A percentile compares a stretch with the other conserved stretches of the same genome.
Evolutionary conservation across 2,797 vertebrate genomes (phyloP).

Genomic region (Amazonetta brasiliensis): DNA sequence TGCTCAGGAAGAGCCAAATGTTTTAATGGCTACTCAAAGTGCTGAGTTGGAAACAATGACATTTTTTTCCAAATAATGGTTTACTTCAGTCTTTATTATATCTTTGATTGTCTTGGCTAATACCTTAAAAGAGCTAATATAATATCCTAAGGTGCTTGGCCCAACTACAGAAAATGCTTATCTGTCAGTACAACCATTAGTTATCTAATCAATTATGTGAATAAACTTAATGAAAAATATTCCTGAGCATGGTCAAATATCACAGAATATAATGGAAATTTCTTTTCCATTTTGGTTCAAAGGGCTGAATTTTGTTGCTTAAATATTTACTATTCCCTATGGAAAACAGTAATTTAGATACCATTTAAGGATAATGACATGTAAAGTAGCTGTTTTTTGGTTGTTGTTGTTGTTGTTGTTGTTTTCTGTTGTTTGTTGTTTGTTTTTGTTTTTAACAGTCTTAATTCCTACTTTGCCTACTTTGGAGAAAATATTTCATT

Average conservation of each 20-base stretch:
- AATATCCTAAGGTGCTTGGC: neutral
- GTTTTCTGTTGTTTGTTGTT: too few relatives aligned
- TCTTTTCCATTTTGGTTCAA: constrained; percentile 13
- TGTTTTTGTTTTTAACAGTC: neutral
- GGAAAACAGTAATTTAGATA: constrained; percentile 8
- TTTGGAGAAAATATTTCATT: neutral
- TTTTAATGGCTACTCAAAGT: neutral
- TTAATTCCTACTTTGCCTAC: neutral
- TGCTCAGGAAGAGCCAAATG: neutral
- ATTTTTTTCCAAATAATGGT: neutral
- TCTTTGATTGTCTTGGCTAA: neutral
- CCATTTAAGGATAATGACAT: neutral
- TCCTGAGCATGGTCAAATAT: neutral
- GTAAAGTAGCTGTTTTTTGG: neutral
- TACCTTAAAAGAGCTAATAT: neutral
- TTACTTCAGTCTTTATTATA: neutral
- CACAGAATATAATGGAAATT: constrained; percentile 1
- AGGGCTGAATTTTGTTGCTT: neutral
- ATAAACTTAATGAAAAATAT: neutral
- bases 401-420: too few relatives aligned
- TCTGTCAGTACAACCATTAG: neutral
- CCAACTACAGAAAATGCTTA: neutral
- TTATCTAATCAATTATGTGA: neutral
- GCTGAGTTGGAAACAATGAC: neutral
- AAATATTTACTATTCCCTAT: constrained; percentile 11